A percentile compares a stretch with the other conserved stretches of the same genome.
These are phyloP conservation scores for Tiliqua scincoides DNA, from an alignment of 2,113 vertebrate species.

Conservation along the genomic window DNA sequence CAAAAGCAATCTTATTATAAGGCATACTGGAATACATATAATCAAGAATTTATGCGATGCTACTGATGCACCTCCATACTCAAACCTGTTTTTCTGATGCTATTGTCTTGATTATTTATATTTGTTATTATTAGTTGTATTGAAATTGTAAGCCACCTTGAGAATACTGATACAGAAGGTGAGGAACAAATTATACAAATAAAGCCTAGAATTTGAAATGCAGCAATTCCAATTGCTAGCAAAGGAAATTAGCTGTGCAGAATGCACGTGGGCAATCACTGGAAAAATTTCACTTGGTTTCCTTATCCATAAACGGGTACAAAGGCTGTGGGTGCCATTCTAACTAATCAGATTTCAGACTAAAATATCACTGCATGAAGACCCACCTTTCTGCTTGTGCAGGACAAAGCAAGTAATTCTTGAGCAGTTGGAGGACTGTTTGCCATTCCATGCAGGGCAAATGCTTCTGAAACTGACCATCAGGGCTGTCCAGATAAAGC, in stretches of 20 bases:
- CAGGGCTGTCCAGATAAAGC: neutral
- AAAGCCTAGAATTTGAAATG: neutral
- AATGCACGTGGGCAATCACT: neutral
- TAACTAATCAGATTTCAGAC: neutral
- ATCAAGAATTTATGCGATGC: neutral
- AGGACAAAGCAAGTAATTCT: neutral
- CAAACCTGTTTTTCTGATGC: neutral
- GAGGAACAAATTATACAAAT: too few relatives aligned
- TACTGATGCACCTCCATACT: neutral
- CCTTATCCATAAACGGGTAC: neutral
- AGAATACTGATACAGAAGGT: too few relatives aligned
- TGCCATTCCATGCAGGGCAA: neutral
- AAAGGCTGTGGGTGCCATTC: neutral
- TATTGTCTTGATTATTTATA: neutral
- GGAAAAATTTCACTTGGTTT: neutral
- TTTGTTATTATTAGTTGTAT: too few relatives aligned
- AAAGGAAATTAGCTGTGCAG: neutral
- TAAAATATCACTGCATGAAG: neutral
- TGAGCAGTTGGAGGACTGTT: constrained; percentile 9
- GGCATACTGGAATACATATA: neutral
- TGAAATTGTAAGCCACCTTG: too few relatives aligned
- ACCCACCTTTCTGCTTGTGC: neutral
- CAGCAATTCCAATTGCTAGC: neutral
- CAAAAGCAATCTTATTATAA: neutral
- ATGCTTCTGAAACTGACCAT: neutral